phyloP scores from a whole-genome alignment of 2,113 vertebrate species.

The Aldabrachelys gigantea region DNA sequence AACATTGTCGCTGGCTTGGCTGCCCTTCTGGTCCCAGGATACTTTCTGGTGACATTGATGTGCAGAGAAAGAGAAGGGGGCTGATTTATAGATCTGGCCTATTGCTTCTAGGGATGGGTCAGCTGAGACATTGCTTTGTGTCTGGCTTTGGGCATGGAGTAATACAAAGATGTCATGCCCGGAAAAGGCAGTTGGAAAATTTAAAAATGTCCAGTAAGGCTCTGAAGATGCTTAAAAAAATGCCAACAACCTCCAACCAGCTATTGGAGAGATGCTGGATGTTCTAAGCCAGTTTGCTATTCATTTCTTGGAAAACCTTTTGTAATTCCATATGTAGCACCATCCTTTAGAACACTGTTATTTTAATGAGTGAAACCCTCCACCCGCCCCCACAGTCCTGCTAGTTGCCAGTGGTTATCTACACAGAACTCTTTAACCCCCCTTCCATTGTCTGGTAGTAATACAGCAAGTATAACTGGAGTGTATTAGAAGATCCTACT shows the following conservation, averaged over 20 bases:
- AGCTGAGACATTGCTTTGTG: slow-evolving; percentile 33
- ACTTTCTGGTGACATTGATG: slow-evolving; percentile 62
- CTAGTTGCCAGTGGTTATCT: slow-evolving; percentile 51
- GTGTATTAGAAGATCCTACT: background rate
- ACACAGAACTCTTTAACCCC: background rate
- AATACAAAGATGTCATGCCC: background rate
- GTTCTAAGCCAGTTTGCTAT: slow-evolving; percentile 38
- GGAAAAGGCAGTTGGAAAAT: background rate
- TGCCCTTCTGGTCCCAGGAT: slow-evolving; percentile 53
- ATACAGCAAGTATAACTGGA: background rate
- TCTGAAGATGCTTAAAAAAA: background rate
- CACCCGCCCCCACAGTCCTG: background rate
- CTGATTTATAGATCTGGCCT: slow-evolving; percentile 45
- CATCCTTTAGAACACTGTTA: slow-evolving; percentile 62
- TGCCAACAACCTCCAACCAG: background rate
- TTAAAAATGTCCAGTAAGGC: background rate
- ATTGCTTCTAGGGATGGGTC: slow-evolving; percentile 53
- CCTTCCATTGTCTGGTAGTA: background rate
- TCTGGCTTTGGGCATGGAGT: background rate
- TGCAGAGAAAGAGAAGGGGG: background rate
- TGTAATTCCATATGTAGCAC: slow-evolving; percentile 61
- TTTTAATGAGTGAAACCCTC: slow-evolving; percentile 61
- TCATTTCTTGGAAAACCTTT: slow-evolving; percentile 61
- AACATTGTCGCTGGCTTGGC: slow-evolving; percentile 53
- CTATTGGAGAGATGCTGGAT: slow-evolving; percentile 6